Evolutionary conservation across 2,888 invertebrate genomes (phyloP).

Genomic region (Chesias legatella): DNA sequence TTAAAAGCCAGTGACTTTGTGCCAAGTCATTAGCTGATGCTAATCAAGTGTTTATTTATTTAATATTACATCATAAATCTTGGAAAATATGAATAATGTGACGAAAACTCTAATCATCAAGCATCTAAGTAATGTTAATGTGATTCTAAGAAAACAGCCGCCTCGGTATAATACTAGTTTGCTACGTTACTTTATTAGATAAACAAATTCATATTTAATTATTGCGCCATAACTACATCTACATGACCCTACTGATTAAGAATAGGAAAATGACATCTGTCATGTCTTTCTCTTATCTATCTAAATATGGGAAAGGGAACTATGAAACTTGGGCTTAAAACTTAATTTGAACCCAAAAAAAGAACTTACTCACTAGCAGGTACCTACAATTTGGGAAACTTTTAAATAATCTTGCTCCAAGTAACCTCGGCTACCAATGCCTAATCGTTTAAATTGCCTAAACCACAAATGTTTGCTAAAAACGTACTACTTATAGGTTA

Average conservation of each 20-base stretch:
- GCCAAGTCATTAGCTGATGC: too few relatives aligned
- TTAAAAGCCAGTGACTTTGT: too few relatives aligned
- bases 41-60: conserved; percentile 1
- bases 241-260: not conserved
- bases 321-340: too few relatives aligned
- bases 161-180: conserved; percentile 4
- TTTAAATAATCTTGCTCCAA: too few relatives aligned
- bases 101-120: conserved; percentile 16
- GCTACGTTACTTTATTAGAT: conserved; percentile 10
- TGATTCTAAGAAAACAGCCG: conserved; percentile 12
- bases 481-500: not conserved
- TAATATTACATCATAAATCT: conserved; percentile 6
- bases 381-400: too few relatives aligned
- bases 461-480: not conserved
- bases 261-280: too few relatives aligned
- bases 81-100: conserved; percentile 9
- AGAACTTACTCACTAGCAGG: too few relatives aligned
- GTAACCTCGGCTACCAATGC: too few relatives aligned
- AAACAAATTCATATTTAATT: conserved; percentile 7
- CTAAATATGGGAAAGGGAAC: too few relatives aligned
- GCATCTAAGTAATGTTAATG: conserved; percentile 10
- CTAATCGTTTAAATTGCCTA: too few relatives aligned
- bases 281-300: too few relatives aligned
- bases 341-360: too few relatives aligned
- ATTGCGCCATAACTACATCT: not conserved